These are phyloP conservation scores for Phylloscopus trochiloides DNA, from an alignment of 2,113 vertebrate species.

Conservation along the genomic window DNA sequence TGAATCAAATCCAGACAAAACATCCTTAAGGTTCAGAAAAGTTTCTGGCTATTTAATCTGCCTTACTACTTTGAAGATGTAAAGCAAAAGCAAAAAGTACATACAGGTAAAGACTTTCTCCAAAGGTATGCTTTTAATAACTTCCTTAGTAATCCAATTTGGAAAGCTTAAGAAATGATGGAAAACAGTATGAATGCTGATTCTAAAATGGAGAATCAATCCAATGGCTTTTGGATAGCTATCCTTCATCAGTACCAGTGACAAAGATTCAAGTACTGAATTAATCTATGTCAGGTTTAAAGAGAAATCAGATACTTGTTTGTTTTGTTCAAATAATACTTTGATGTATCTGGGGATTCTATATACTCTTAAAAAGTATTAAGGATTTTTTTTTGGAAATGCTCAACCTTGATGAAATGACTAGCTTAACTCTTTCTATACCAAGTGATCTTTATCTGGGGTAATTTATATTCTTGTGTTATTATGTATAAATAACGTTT, in stretches of 20 bases:
- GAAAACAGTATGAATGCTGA: neutral
- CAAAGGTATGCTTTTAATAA: neutral
- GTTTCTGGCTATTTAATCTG: neutral
- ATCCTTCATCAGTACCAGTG: neutral
- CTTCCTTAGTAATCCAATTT: neutral
- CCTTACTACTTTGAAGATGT: neutral
- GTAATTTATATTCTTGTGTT: neutral
- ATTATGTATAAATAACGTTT: neutral
- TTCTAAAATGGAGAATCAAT: neutral
- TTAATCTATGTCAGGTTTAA: neutral
- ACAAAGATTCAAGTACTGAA: neutral
- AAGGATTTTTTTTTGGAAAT: neutral
- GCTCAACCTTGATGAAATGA: neutral
- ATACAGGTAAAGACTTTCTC: neutral
- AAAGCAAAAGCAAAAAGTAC: neutral
- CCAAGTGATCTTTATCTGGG: neutral
- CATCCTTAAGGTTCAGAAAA: neutral
- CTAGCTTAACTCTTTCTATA: neutral
- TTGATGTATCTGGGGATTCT: neutral
- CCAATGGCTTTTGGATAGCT: neutral
- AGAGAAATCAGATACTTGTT: neutral
- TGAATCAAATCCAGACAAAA: neutral
- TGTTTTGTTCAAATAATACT: neutral
- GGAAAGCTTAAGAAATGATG: neutral
- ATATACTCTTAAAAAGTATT: neutral